Percentiles rank a stretch among this genome's conserved stretches.
phyloP scores from a whole-genome alignment of 2,888 invertebrate genomes.

The Epinotia demarniana region DNA sequence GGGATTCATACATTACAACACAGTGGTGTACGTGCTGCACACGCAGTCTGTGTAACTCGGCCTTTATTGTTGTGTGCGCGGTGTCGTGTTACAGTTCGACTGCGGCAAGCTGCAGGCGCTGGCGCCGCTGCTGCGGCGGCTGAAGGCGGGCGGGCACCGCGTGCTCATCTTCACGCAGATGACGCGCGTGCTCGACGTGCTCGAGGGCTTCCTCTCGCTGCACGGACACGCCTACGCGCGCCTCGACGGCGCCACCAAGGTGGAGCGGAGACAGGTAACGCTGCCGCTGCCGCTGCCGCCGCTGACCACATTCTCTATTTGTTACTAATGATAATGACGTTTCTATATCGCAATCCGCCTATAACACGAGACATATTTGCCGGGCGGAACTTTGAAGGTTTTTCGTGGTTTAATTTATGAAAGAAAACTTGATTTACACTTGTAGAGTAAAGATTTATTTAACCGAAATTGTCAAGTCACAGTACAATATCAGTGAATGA shows the following conservation, averaged over 20 bases:
- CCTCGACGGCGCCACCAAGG: constrained; percentile 97
- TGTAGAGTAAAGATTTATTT: too few relatives aligned
- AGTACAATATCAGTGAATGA: too few relatives aligned
- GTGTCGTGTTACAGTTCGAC: constrained; percentile 89
- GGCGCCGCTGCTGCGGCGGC: constrained; percentile 90
- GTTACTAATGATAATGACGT: too few relatives aligned
- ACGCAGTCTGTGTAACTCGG: too few relatives aligned
- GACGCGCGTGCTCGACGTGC: constrained; percentile 99
- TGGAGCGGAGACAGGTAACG: constrained; percentile 94
- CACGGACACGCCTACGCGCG: constrained; percentile 98
- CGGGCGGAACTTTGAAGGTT: too few relatives aligned
- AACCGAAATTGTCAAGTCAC: too few relatives aligned
- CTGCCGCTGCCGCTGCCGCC: constrained; percentile 49
- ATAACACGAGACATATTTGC: too few relatives aligned
- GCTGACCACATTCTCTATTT: not conserved
- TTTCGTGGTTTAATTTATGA: not conserved
- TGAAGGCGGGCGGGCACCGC: constrained; percentile 94
- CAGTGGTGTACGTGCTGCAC: too few relatives aligned
- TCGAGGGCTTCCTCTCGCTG: constrained; percentile 98
- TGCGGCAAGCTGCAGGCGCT: constrained; percentile 98
- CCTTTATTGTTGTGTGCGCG: too few relatives aligned
- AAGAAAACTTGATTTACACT: not conserved
- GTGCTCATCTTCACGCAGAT: constrained; percentile 99
- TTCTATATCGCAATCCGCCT: too few relatives aligned
- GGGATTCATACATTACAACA: too few relatives aligned